Evolutionary conservation across 2,113 vertebrate genomes (phyloP).

Genomic region (Tragulus kanchil): DNA sequence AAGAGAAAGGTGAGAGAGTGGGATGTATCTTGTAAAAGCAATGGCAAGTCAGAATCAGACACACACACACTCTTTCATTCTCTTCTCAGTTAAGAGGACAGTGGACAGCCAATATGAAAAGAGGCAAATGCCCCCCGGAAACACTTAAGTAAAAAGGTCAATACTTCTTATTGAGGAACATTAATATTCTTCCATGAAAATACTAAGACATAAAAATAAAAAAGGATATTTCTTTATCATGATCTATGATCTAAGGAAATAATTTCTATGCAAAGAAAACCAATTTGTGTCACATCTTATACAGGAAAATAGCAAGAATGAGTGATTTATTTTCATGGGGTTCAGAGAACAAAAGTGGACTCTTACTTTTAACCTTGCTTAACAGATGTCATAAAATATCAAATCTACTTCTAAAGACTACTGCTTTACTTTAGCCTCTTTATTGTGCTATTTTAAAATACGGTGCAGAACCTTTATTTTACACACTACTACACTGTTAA

Average conservation of each 20-base stretch:
- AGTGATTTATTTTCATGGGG: background rate
- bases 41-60: background rate
- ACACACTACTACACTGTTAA: background rate
- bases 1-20: background rate
- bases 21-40: background rate
- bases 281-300: background rate
- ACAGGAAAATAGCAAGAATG: background rate
- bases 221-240: background rate
- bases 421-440: background rate
- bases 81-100: background rate
- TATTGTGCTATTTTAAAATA: background rate
- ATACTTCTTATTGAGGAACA: background rate
- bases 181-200: background rate
- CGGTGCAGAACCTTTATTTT: background rate
- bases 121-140: background rate
- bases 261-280: conserved; percentile 30
- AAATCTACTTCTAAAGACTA: background rate
- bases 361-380: conserved; percentile 3
- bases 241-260: conserved; percentile 8
- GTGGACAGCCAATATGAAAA: background rate
- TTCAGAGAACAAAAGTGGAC: conserved; percentile 38
- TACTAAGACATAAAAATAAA: conserved; percentile 42
- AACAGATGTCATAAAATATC: background rate
- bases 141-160: background rate
- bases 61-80: background rate